These are phyloP conservation scores for Halcyon leucocephala DNA, from an alignment of 2,797 vertebrate species.

Conservation along the genomic window DNA sequence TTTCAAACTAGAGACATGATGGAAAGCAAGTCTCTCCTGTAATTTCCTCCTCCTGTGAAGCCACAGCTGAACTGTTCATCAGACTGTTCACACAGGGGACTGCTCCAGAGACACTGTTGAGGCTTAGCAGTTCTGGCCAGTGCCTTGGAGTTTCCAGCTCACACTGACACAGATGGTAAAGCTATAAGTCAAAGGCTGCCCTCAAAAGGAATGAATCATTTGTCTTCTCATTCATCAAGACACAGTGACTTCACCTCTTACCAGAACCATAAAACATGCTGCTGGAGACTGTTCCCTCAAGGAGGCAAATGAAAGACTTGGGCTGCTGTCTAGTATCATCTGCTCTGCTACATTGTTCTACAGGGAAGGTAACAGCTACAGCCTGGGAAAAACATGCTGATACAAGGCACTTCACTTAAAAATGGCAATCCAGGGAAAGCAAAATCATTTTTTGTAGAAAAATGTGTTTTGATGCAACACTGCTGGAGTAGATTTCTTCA, in stretches of 20 bases:
- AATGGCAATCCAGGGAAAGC: not conserved
- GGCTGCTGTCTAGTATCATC: not conserved
- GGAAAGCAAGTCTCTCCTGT: not conserved
- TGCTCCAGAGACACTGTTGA: not conserved
- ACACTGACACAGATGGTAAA: constrained; percentile 56
- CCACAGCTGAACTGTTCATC: constrained; percentile 10
- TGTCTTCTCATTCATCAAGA: constrained; percentile 37
- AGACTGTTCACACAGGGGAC: not conserved
- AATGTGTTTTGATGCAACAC: not conserved
- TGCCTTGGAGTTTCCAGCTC: constrained; percentile 17
- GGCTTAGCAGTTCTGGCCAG: not conserved
- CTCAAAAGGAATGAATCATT: constrained; percentile 56
- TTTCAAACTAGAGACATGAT: not conserved
- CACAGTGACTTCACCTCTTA: constrained; percentile 53
- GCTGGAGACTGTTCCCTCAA: not conserved
- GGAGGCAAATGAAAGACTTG: constrained; percentile 13
- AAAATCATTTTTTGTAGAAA: not conserved
- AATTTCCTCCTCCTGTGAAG: not conserved
- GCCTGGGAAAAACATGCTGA: not conserved
- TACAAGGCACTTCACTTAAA: not conserved
- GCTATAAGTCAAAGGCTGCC: not conserved
- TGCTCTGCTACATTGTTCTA: not conserved
- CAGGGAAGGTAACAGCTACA: not conserved
- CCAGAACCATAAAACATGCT: constrained; percentile 38
- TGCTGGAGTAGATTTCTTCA: not conserved